Evolutionary conservation across 2,888 invertebrate genomes (phyloP), one percentile per base, ranked within the genome.

Genomic region (Gnatocerus cornutus): DNA sequence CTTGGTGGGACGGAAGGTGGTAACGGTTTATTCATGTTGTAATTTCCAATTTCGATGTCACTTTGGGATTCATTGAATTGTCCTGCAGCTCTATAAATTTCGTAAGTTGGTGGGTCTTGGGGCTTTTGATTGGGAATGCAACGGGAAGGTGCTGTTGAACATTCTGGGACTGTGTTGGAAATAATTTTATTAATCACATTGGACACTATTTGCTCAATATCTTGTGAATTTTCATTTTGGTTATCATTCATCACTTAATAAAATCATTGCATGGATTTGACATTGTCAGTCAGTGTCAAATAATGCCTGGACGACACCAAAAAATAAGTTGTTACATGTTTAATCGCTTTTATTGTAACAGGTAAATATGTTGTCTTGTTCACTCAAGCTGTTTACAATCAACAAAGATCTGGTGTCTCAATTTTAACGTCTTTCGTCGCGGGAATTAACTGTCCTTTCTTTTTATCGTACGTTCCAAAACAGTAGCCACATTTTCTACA

Each of bases 401-500:
- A 50, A 27, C 62, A 59, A 46, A 59, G 9, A n/a, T 50, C 10
- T 9, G 56, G 65, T 29, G 43, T 21, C 33, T 65, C 56, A 16
- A 56, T 37, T 48, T 27, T 56, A 7, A 30, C 5, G 12, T 65
- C 56, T 45, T 65, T 56, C 5, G 46, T 14, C 8, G 65, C 12
- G 9, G 68, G 63, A 46, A 56, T 63, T 30, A 68, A 37, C 63
- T 71, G 41, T 21, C 67, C 67, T 10, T 61, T 79, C 69, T 78
- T 76, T 53, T 80, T 73, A 62, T 82, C 79, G 65, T 82, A 85
- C 12, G 82, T 80, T 8, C 88, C 88, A 45, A 88, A 79, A 72
- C 80, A 86, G 4, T 81, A 73, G 10, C 85, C 84, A 73, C 88
- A 88, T 14, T 82, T 76, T 29, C 85, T 86, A 73, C 88, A 88